These are phyloP conservation scores for Sarcophaga variegata DNA, from an alignment of 2,888 invertebrate genomes.

Conservation along the genomic window DNA sequence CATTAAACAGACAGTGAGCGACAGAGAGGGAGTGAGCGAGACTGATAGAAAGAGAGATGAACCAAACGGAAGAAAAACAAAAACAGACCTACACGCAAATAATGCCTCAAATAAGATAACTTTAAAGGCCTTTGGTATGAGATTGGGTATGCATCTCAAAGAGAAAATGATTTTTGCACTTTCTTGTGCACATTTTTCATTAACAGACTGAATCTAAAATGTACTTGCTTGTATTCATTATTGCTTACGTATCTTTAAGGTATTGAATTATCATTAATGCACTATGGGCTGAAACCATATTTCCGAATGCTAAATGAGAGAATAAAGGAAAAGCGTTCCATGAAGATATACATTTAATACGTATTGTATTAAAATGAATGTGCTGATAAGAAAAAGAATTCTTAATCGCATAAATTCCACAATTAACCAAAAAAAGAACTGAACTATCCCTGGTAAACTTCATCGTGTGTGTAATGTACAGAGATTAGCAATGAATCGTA, in stretches of 20 bases:
- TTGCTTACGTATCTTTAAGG: not conserved
- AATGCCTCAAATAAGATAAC: not conserved
- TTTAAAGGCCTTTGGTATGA: not conserved
- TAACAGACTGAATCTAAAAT: constrained; percentile 45
- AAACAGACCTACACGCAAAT: not conserved
- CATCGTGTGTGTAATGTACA: too few species aligned
- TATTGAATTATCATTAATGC: not conserved
- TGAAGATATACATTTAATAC: too few species aligned
- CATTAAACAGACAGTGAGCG: not conserved
- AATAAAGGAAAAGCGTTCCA: not conserved
- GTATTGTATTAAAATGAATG: too few species aligned
- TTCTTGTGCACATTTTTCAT: constrained; percentile 46
- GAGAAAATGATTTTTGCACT: constrained; percentile 23
- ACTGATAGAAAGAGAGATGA: not conserved
- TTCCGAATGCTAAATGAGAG: too few species aligned
- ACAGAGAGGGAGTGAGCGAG: not conserved
- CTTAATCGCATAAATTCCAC: too few species aligned
- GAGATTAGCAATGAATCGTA: too few species aligned
- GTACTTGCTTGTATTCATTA: constrained; percentile 45
- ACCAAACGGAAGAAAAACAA: not conserved
- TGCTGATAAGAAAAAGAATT: too few species aligned
- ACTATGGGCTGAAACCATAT: constrained; percentile 7
- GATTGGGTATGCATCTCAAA: constrained; percentile 14
- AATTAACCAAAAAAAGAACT: too few species aligned
- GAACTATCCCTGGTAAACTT: too few species aligned